Conservation (phyloP, 1,140 invertebrate genomes). For the Calliopsis andreniformis region DNA sequence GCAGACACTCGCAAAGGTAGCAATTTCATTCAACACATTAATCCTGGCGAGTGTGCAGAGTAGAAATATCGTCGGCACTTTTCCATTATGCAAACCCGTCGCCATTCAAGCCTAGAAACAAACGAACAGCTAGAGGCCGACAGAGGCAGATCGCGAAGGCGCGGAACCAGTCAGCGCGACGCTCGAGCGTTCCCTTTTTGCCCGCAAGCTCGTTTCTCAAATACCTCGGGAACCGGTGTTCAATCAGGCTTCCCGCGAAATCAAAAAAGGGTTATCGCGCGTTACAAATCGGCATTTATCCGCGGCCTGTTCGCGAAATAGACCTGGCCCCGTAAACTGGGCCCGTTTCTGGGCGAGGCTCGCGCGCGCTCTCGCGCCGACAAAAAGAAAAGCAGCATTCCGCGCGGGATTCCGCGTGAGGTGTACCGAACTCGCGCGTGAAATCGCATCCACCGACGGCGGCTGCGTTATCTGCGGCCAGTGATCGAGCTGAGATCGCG, state of each 20-base stretch:
- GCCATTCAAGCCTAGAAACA: too few relatives aligned
- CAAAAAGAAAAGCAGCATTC: constrained; percentile 62
- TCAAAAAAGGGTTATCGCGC: constrained; percentile 33
- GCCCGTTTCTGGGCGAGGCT: constrained; percentile 55
- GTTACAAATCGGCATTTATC: constrained; percentile 41
- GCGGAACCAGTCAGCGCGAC: constrained; percentile 3
- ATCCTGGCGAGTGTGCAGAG: too few relatives aligned
- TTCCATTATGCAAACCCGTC: too few relatives aligned
- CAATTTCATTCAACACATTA: too few relatives aligned
- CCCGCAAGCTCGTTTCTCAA: constrained; percentile 17
- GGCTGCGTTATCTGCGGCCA: constrained; percentile 48
- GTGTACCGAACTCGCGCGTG: constrained; percentile 61
- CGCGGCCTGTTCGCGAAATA: constrained; percentile 5
- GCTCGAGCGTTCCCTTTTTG: constrained; percentile 4
- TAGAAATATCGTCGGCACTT: too few relatives aligned
- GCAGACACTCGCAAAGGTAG: too few relatives aligned
- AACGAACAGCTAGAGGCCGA: neutral
- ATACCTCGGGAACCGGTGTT: constrained; percentile 7
- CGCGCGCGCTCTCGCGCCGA: neutral
- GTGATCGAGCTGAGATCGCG: constrained; percentile 33
- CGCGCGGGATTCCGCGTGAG: constrained; percentile 56
- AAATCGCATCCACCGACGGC: constrained; percentile 56
- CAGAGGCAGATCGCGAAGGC: neutral
- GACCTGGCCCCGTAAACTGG: constrained; percentile 9
- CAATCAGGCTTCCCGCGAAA: constrained; percentile 8